These are phyloP conservation scores for Drosophila lini DNA, from an alignment of 1,140 invertebrate species.

Conservation along the genomic window DNA sequence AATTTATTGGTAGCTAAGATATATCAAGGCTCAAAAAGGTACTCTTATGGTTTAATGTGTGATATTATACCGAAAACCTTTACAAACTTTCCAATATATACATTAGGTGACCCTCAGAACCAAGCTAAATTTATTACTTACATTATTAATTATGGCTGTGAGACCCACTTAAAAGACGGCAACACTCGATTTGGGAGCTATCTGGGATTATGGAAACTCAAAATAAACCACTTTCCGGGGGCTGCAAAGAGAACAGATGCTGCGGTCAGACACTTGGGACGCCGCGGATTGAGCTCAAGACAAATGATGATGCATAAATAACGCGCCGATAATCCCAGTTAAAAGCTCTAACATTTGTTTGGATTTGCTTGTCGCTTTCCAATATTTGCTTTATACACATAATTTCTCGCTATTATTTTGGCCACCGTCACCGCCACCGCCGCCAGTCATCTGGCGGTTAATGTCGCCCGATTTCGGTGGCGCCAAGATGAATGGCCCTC, in stretches of 20 bases:
- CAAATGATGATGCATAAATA: constrained; percentile 77
- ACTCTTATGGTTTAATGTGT: background rate
- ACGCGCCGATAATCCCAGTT: constrained; percentile 75
- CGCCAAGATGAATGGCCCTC: constrained; percentile 63
- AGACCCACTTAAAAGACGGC: background rate
- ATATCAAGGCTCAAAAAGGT: background rate
- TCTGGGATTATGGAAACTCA: background rate
- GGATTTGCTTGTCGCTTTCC: constrained; percentile 63
- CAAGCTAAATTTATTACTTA: background rate
- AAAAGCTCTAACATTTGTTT: constrained; percentile 80
- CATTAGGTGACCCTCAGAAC: background rate
- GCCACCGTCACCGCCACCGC: constrained; percentile 9
- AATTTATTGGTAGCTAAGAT: background rate
- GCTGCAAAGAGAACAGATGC: constrained; percentile 3
- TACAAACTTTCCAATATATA: background rate
- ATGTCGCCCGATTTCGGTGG: constrained; percentile 65
- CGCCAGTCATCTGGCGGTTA: constrained; percentile 52
- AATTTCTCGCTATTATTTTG: constrained; percentile 64
- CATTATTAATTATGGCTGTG: background rate
- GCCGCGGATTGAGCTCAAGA: constrained; percentile 50
- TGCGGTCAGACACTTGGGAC: constrained; percentile 25
- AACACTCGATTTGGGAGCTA: background rate
- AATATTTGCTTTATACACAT: constrained; percentile 64
- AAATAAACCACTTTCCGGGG: constrained; percentile 15
- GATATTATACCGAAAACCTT: background rate